Conservation (phyloP, 2,113 vertebrate genomes). For the Odontophorus gujanensis region DNA sequence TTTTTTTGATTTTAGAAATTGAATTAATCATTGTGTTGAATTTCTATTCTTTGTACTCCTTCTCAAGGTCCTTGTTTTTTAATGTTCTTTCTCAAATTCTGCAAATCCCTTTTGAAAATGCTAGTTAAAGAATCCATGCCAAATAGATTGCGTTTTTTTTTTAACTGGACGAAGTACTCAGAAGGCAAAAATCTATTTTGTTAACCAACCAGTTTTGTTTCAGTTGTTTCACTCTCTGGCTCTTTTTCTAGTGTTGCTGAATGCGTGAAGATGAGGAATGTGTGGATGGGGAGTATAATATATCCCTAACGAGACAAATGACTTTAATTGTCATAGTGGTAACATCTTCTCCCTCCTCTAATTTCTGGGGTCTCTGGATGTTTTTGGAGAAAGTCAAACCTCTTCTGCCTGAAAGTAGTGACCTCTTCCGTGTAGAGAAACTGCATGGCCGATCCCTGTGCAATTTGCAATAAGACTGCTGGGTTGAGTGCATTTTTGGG, state of each 20-base stretch:
- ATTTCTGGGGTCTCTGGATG: not conserved
- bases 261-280: not conserved
- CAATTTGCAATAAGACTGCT: not conserved
- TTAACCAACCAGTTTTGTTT: not conserved
- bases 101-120: not conserved
- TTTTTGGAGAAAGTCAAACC: not conserved
- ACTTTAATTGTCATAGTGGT: not conserved
- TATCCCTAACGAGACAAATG: not conserved
- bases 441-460: not conserved
- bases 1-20: not conserved
- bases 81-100: not conserved
- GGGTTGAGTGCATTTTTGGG: not conserved
- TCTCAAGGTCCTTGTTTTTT: not conserved
- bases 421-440: not conserved
- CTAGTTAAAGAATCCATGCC: not conserved
- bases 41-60: not conserved
- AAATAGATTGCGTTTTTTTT: not conserved
- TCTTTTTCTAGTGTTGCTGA: not conserved
- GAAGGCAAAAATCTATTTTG: not conserved
- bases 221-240: not conserved
- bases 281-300: not conserved
- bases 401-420: constrained; percentile 5
- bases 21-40: not conserved
- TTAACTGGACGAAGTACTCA: not conserved
- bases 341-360: not conserved